These are phyloP conservation scores for Callyntrura guangdongensis DNA, from an alignment of 2,888 invertebrate species.

Conservation along the genomic window DNA sequence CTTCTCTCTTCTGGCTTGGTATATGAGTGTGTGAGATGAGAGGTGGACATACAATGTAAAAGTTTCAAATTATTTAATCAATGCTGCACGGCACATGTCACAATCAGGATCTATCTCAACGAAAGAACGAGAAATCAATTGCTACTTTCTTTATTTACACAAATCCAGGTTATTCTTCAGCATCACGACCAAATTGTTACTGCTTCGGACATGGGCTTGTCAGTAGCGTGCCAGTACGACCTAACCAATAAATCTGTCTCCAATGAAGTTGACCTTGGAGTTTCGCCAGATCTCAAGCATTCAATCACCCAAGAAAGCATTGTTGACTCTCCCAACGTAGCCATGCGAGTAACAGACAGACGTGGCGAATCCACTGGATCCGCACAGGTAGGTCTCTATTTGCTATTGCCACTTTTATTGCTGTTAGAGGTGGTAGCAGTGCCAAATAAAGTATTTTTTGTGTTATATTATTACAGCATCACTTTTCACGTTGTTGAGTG, in stretches of 20 bases:
- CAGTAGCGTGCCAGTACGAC: slow-evolving; percentile 97
- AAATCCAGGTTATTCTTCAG: slow-evolving; percentile 89
- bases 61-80: slow-evolving; percentile 56
- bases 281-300: slow-evolving; percentile 94
- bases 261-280: slow-evolving; percentile 92
- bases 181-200: slow-evolving; percentile 98
- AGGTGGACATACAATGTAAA: background rate
- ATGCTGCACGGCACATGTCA: slow-evolving; percentile 59
- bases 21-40: background rate
- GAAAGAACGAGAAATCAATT: background rate
- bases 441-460: slow-evolving; percentile 7
- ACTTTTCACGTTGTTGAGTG: background rate
- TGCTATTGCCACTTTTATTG: slow-evolving; percentile 27
- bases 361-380: slow-evolving; percentile 85
- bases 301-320: slow-evolving; percentile 95
- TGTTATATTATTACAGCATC: background rate
- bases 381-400: slow-evolving; percentile 82
- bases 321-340: slow-evolving; percentile 97
- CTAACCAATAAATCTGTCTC: slow-evolving; percentile 97
- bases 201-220: slow-evolving; percentile 96
- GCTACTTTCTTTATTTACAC: slow-evolving; percentile 33
- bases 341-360: slow-evolving; percentile 89
- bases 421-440: background rate
- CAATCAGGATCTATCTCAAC: slow-evolving; percentile 57
- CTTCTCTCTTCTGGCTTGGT: background rate